Conservation (phyloP, 2,797 vertebrate genomes). For the Phoeniculus purpureus region DNA sequence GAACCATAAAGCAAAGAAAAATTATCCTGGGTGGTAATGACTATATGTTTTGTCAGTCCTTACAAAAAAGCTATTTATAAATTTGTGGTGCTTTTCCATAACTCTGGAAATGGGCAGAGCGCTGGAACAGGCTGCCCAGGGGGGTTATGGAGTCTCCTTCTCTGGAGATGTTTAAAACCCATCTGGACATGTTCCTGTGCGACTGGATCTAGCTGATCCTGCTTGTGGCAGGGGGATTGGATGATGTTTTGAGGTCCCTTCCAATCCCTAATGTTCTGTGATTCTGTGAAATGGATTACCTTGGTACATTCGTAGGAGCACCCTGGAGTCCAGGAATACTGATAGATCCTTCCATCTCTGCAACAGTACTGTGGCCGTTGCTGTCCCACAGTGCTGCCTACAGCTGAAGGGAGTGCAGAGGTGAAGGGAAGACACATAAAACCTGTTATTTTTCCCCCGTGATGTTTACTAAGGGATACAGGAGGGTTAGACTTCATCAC, state of each 20-base stretch:
- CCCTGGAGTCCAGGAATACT: background rate
- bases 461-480: background rate
- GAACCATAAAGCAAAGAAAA: constrained; percentile 33
- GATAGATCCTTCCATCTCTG: background rate
- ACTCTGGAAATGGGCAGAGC: constrained; percentile 26
- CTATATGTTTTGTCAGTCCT: constrained; percentile 22
- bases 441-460: background rate
- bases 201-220: too few species aligned
- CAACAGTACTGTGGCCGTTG: background rate
- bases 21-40: constrained; percentile 11
- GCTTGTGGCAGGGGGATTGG: too few species aligned
- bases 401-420: constrained; percentile 1
- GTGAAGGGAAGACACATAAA: constrained; percentile 1
- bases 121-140: too few species aligned
- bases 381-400: background rate
- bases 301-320: background rate
- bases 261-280: too few species aligned
- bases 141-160: too few species aligned
- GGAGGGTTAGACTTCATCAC: background rate
- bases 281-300: constrained; percentile 52
- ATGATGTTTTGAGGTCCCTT: too few species aligned
- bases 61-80: constrained; percentile 21
- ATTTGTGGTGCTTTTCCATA: constrained; percentile 50
- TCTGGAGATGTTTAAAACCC: too few species aligned
- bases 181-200: too few species aligned